Base-by-base conservation (phyloP, 1,140 invertebrate species). In the Rhizoglyphus robini region DNA sequence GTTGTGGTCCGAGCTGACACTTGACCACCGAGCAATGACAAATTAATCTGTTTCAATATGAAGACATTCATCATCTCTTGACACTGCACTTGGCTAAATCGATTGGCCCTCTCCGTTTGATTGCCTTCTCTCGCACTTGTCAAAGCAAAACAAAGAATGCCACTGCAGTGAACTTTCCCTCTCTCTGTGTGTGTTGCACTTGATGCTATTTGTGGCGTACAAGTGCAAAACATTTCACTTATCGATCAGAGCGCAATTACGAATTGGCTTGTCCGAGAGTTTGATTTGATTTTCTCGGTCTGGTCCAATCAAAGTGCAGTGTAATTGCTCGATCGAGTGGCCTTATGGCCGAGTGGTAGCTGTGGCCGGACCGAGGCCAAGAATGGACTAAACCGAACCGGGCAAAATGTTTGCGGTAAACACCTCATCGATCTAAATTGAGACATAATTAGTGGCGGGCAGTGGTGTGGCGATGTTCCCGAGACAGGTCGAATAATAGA, bases 401-500 rank as follows among this genome's bases (percentile, higher is more conserved):
- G 51, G 51, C 51, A 54, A 54, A 54, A 15, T 54, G 51, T 8
- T 8, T 54, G 51, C 51, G 51, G 51, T 54, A 54, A 54, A 54
- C 51, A 54, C 51, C 51, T 54, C 51, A 54, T 54, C 51, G 51
- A 54, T 54, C 51, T 54, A 54, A 54, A 54, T 54, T 54, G 51
- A 54, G 51, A 54, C 51, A 54, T 54, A 54, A 54, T 54, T 54
- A 54, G 8, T 15, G 41, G 15, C 23, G 41, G 41, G 41, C 41
- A 15, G 41, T 23, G 23, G 15, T 46, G 41, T 46, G 41, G 41
- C 41, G 15, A 46, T 15, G 15, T 46, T 46, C 23, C 23, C 15
- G 41, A 46, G 41, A 46, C 41, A 46, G 41, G 15, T 15, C 41
- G 23, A n/a, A n/a, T 20, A 54, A 54, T 20, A 54, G 8, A 54